These are phyloP conservation scores for Himalopsyche tibetana DNA, from an alignment of 2,888 invertebrate genomes.

Conservation along the genomic window DNA sequence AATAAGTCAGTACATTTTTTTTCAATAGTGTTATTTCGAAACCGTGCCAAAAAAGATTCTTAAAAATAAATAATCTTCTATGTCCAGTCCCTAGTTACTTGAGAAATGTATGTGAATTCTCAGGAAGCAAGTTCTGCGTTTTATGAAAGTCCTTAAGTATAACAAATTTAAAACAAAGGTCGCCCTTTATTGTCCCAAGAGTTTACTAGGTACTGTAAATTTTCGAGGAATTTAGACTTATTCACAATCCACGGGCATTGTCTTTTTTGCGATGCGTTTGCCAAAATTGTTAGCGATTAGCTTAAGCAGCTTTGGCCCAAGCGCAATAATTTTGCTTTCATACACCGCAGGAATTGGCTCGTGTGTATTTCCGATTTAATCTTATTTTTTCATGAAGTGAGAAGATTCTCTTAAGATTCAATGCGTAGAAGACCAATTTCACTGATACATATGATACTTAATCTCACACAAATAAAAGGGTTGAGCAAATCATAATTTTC, in stretches of 20 bases:
- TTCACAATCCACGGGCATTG: slow-evolving; percentile 31
- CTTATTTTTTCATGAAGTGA: too few relatives aligned
- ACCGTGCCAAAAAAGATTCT: too few relatives aligned
- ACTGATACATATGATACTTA: too few relatives aligned
- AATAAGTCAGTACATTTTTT: too few relatives aligned
- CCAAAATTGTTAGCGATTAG: slow-evolving; percentile 30
- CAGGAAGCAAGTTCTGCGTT: neutral
- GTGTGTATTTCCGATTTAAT: neutral
- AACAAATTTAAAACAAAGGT: slow-evolving; percentile 29
- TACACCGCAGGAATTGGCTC: neutral
- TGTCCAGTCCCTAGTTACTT: too few relatives aligned
- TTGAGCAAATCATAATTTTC: too few relatives aligned
- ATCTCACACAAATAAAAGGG: too few relatives aligned
- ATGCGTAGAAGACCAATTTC: too few relatives aligned
- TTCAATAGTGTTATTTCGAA: too few relatives aligned
- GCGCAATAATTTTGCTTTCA: neutral
- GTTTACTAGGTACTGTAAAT: slow-evolving; percentile 31
- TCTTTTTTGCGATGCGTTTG: slow-evolving; percentile 31
- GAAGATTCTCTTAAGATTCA: too few relatives aligned
- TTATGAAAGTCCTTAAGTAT: neutral
- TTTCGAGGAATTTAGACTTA: slow-evolving; percentile 15
- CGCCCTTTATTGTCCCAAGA: slow-evolving; percentile 2
- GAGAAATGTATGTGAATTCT: too few relatives aligned
- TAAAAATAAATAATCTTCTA: too few relatives aligned
- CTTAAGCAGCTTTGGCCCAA: slow-evolving; percentile 4